phyloP scores from a whole-genome alignment of 2,113 vertebrate genomes.

The Lasiurus borealis region DNA sequence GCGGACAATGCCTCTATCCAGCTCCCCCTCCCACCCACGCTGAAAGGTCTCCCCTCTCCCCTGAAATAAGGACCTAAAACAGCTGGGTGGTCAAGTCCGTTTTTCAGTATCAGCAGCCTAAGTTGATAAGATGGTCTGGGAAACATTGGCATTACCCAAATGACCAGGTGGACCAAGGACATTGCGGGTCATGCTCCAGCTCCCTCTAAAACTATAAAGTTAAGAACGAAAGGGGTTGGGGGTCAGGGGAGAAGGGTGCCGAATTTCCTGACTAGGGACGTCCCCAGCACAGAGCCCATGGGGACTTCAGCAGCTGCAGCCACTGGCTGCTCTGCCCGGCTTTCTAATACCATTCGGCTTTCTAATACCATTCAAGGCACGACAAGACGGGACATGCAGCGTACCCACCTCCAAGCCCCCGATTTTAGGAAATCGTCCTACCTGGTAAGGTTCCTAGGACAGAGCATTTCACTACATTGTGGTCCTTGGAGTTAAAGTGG shows the following conservation, averaged over 20 bases:
- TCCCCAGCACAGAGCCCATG: fast-evolving
- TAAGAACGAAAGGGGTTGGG: not conserved
- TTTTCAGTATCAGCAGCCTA: conserved; percentile 34
- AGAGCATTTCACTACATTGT: conserved; percentile 85
- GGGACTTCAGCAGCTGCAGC: conserved; percentile 4
- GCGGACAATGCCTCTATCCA: not conserved
- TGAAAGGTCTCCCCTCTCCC: not conserved
- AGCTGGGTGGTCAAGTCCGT: not conserved
- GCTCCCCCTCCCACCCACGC: not conserved
- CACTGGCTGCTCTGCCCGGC: fast-evolving
- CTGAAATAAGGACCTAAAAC: not conserved
- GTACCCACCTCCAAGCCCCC: not conserved
- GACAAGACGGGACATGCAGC: not conserved
- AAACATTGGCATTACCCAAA: not conserved
- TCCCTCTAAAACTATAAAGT: conserved; percentile 17
- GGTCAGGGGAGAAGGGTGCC: not conserved
- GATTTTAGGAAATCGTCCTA: conserved; percentile 81
- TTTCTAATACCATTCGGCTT: not conserved
- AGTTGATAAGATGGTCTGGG: not conserved
- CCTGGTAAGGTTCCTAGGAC: conserved; percentile 85
- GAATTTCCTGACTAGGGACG: not conserved
- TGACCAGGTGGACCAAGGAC: conserved; percentile 27
- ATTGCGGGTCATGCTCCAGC: not conserved
- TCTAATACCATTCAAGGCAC: not conserved
- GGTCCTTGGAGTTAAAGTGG: conserved; percentile 82